Evolutionary conservation across 2,888 invertebrate species (phyloP).

Genomic region (Eurois occulta): DNA sequence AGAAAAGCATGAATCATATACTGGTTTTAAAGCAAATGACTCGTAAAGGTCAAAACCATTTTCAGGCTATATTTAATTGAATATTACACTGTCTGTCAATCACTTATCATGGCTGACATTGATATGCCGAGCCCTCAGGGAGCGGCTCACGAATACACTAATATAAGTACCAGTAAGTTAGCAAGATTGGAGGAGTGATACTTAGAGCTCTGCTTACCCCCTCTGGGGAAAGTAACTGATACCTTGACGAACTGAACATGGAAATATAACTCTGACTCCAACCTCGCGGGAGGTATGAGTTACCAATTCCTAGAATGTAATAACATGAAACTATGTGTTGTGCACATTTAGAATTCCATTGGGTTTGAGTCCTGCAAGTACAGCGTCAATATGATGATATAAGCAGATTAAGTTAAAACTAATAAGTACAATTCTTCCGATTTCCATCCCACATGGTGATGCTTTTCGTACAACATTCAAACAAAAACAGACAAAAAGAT

Average conservation of each 20-base stretch:
- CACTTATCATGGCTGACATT: constrained; percentile 31
- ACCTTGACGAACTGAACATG: constrained; percentile 50
- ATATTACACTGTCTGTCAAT: constrained; percentile 37
- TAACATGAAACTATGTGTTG: constrained; percentile 1
- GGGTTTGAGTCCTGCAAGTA: background rate
- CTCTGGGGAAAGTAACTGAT: constrained; percentile 53
- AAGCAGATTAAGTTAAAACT: background rate
- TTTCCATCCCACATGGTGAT: background rate
- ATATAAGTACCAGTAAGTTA: constrained; percentile 4
- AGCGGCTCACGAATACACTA: constrained; percentile 6
- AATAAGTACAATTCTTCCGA: background rate
- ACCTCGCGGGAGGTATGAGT: constrained; percentile 29
- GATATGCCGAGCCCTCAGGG: constrained; percentile 32
- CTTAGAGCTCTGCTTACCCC: constrained; percentile 49
- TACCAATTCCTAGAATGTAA: constrained; percentile 1
- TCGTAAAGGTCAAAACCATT: constrained; percentile 41
- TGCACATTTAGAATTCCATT: background rate
- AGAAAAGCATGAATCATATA: constrained; percentile 39
- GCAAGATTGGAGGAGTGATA: constrained; percentile 24
- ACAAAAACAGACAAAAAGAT: constrained; percentile 31
- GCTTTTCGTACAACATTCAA: background rate
- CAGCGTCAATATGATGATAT: background rate
- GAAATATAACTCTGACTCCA: constrained; percentile 45
- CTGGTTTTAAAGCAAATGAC: constrained; percentile 21
- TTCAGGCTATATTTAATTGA: constrained; percentile 33